These are phyloP conservation scores for Melanotus villosus DNA, from an alignment of 2,888 invertebrate genomes.

Conservation along the genomic window DNA sequence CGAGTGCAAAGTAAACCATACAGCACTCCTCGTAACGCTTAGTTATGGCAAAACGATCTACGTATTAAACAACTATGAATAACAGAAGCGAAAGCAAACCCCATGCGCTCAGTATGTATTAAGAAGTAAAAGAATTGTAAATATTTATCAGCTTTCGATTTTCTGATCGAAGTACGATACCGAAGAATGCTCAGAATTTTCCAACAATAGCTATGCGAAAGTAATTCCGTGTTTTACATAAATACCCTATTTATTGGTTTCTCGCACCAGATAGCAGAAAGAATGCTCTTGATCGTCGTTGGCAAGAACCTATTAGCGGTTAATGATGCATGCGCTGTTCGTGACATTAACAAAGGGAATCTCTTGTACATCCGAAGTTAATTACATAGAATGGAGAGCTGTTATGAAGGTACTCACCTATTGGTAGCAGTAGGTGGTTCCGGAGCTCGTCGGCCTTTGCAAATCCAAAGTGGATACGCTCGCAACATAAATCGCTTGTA, in stretches of 20 bases:
- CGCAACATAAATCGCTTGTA: constrained; percentile 77
- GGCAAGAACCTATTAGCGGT: constrained; percentile 20
- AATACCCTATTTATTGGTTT: neutral
- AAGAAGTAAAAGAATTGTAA: neutral
- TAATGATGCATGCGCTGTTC: constrained; percentile 43
- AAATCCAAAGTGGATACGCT: constrained; percentile 70
- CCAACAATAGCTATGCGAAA: neutral
- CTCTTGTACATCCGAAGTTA: constrained; percentile 48
- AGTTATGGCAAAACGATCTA: neutral
- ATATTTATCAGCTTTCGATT: neutral
- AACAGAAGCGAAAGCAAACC: neutral
- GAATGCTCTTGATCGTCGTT: constrained; percentile 2
- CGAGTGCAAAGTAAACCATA: neutral
- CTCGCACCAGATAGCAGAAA: neutral
- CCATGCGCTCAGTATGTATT: neutral
- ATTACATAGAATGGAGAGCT: constrained; percentile 52
- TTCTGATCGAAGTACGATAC: neutral
- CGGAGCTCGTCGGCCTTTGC: constrained; percentile 58
- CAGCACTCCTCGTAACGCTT: neutral
- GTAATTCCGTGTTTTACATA: neutral
- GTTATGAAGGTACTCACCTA: constrained; percentile 55
- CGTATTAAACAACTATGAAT: neutral
- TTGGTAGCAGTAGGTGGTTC: constrained; percentile 54
- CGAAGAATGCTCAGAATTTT: neutral
- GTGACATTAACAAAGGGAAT: constrained; percentile 53